Evolutionary conservation across 2,113 vertebrate species (phyloP), one percentile per base, ranked within the genome.

Genomic region (Hypocryptadius cinnamomeus): DNA sequence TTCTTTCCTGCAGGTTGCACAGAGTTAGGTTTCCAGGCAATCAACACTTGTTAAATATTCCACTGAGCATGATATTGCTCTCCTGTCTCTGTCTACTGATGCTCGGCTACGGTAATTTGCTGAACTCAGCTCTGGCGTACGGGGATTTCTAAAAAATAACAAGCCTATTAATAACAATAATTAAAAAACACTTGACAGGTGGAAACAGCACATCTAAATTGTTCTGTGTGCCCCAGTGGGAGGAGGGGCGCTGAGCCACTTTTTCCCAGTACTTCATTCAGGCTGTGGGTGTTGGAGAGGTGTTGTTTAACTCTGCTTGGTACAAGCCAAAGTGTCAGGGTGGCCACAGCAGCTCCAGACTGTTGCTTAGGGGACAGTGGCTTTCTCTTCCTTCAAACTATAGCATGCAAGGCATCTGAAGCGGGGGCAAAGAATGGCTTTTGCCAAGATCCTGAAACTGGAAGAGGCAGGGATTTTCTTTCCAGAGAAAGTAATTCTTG

Each of bases 131-230:
- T 96, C 88, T 54, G 35, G 7, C 6, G 50, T 81, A 59, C 25
- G 13, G 73, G 85, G 76, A 95, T 93, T 92, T 82, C 66, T 91
- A 35, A 89, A 85, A 95, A 96, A 85, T 93, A 96, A 95, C 91
- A 94, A 94, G 91, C 91, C 91, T 96, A 95, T 94, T 97, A 96
- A 96, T 96, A 96, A 96, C 94, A 96, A 96, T 96, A 96, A 96
- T 96, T 94, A 93, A 93, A 96, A 90, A 81, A 84, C 71, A 89
- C 68, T 92, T 93, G 93, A 93, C 92, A 96, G 95, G 96, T 83
- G 74, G 68, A 89, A 97, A 79, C 91, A 85, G 87, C 89, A 89
- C 66, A 63, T 94, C 89, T 94, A 90, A 92, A 92, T 95, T 77
- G 64, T 69, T 66, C 54, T 20, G 39, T 53, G 63, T 64, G 45